These are phyloP conservation scores for Odontocerum albicorne DNA, from an alignment of 2,888 invertebrate genomes.

Conservation along the genomic window DNA sequence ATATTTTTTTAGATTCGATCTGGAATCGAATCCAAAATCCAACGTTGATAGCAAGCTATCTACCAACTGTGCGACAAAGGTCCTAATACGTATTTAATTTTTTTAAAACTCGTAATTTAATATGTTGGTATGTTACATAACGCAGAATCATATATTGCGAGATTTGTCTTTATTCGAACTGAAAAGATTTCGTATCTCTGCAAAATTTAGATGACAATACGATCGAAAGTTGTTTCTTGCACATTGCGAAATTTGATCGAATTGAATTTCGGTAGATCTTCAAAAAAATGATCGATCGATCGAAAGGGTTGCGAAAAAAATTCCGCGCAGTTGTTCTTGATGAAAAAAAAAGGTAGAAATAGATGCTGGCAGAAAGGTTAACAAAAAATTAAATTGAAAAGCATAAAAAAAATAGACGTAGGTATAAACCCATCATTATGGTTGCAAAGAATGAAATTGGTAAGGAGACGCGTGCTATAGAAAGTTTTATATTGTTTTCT, in stretches of 20 bases:
- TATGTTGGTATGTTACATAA: neutral
- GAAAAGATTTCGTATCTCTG: too few species aligned
- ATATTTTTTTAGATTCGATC: too few species aligned
- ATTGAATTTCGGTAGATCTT: constrained; percentile 5
- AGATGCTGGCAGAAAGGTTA: neutral
- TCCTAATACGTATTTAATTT: too few species aligned
- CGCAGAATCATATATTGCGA: neutral
- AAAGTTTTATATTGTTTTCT: constrained; percentile 7
- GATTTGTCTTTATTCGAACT: too few species aligned
- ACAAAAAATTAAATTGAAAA: neutral
- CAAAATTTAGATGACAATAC: neutral
- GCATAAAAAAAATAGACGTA: constrained; percentile 1
- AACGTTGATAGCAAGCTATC: too few species aligned
- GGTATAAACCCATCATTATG: constrained; percentile 13
- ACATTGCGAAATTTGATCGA: constrained; percentile 23
- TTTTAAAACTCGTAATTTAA: too few species aligned
- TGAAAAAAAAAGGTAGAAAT: constrained; percentile 1
- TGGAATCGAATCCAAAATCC: too few species aligned
- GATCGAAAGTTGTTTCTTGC: neutral
- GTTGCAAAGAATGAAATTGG: constrained; percentile 1
- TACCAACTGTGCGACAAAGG: too few species aligned
- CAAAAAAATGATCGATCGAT: constrained; percentile 8
- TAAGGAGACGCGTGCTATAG: constrained; percentile 12
- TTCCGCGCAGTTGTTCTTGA: too few species aligned
- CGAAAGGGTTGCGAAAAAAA: constrained; percentile 16